These are phyloP conservation scores for Corydoras maculifer DNA, from an alignment of 2,113 vertebrate genomes.

Conservation along the genomic window DNA sequence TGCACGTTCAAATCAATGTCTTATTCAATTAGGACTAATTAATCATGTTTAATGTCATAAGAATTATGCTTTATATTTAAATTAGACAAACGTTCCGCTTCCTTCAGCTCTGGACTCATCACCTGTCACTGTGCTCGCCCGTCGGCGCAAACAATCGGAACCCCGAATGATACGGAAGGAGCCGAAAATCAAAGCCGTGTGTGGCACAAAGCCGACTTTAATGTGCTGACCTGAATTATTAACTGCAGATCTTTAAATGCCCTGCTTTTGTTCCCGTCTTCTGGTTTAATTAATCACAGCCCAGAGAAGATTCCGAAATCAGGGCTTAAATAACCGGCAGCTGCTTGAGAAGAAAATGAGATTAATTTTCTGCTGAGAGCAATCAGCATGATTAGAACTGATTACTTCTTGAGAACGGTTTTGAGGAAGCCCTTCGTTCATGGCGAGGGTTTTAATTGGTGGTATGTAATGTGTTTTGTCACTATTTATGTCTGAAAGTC, in stretches of 20 bases:
- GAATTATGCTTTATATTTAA: too few species aligned
- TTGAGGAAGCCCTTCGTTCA: conserved; percentile 44
- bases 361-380: conserved; percentile 66
- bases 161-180: background rate
- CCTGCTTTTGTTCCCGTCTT: conserved; percentile 39
- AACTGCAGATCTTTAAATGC: conserved; percentile 55
- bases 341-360: conserved; percentile 64
- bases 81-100: too few species aligned
- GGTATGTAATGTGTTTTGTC: conserved; percentile 41
- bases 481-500: conserved; percentile 22
- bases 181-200: conserved; percentile 40
- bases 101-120: too few species aligned
- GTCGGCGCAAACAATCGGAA: too few species aligned
- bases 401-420: conserved; percentile 57
- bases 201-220: conserved; percentile 43
- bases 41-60: too few species aligned
- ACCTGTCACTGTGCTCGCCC: too few species aligned
- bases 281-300: conserved; percentile 64
- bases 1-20: too few species aligned
- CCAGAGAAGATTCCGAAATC: conserved; percentile 56
- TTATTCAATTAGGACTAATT: too few species aligned
- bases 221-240: conserved; percentile 62
- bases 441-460: conserved; percentile 36
- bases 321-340: conserved; percentile 67
- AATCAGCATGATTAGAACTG: conserved; percentile 66